These are phyloP conservation scores for Scyliorhinus canicula DNA, from an alignment of 2,797 vertebrate genomes.

Conservation along the genomic window DNA sequence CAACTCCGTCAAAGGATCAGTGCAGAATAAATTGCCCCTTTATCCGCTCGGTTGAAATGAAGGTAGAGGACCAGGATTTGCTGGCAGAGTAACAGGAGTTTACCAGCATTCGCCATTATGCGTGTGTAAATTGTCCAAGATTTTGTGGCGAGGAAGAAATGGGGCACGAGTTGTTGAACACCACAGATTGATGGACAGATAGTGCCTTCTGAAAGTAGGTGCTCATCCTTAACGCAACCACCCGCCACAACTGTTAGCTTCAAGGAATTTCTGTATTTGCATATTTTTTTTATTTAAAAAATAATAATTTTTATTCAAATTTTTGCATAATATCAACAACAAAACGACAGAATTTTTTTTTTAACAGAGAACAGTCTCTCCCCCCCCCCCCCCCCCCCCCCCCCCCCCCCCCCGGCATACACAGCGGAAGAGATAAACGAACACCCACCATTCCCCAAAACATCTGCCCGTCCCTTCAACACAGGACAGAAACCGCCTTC, in stretches of 20 bases:
- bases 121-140: not conserved
- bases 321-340: too few species aligned
- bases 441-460: too few species aligned
- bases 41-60: not conserved
- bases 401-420: too few species aligned
- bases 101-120: not conserved
- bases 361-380: too few species aligned
- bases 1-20: not conserved
- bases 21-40: not conserved
- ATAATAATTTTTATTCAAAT: too few species aligned
- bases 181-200: not conserved
- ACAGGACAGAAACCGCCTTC: too few species aligned
- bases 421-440: too few species aligned
- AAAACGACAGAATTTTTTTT: too few species aligned
- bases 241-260: not conserved
- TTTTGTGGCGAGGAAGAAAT: not conserved
- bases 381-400: too few species aligned
- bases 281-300: too few species aligned
- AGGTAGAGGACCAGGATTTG: not conserved
- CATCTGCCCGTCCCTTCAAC: too few species aligned
- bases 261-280: not conserved
- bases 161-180: not conserved
- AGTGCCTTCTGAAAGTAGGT: not conserved
- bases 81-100: not conserved
- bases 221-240: not conserved